A percentile compares a stretch with the other conserved stretches of the same genome.
These are phyloP conservation scores for Chiloscyllium plagiosum DNA, from an alignment of 2,113 vertebrate genomes.

Conservation along the genomic window DNA sequence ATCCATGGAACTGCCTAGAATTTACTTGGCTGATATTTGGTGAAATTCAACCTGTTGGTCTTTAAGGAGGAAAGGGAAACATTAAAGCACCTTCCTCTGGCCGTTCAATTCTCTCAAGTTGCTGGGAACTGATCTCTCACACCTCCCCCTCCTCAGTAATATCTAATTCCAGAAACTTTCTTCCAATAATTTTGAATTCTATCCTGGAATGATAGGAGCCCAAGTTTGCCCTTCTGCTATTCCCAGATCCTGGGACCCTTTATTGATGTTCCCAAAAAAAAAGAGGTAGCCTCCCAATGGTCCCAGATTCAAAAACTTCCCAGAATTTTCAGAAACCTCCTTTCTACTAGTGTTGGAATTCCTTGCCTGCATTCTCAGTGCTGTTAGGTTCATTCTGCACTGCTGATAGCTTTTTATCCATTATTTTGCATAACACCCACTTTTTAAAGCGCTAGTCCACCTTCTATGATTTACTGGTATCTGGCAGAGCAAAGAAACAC, in stretches of 20 bases:
- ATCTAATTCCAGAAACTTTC: background rate
- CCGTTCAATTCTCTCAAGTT: background rate
- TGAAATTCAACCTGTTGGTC: background rate
- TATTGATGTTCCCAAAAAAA: background rate
- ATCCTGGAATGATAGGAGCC: background rate
- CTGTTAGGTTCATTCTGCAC: background rate
- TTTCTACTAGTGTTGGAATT: background rate
- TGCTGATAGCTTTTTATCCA: background rate
- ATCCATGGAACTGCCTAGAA: too few species aligned
- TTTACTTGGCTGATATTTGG: too few species aligned
- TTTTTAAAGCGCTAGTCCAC: background rate
- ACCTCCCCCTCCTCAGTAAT: background rate
- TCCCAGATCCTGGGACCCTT: background rate
- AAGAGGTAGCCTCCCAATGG: too few species aligned
- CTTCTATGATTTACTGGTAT: background rate
- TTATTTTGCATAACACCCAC: background rate
- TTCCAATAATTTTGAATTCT: background rate
- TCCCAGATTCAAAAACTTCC: background rate
- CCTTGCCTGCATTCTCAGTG: background rate
- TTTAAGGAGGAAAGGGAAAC: background rate
- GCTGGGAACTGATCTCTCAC: background rate
- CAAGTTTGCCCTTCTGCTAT: background rate
- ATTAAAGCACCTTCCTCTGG: background rate
- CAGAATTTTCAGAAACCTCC: background rate
- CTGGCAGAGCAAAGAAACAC: background rate